Percentiles rank a stretch among this genome's conserved stretches.
These are phyloP conservation scores for Prochilodus magdalenae DNA, from an alignment of 2,113 vertebrate genomes.

Conservation along the genomic window DNA sequence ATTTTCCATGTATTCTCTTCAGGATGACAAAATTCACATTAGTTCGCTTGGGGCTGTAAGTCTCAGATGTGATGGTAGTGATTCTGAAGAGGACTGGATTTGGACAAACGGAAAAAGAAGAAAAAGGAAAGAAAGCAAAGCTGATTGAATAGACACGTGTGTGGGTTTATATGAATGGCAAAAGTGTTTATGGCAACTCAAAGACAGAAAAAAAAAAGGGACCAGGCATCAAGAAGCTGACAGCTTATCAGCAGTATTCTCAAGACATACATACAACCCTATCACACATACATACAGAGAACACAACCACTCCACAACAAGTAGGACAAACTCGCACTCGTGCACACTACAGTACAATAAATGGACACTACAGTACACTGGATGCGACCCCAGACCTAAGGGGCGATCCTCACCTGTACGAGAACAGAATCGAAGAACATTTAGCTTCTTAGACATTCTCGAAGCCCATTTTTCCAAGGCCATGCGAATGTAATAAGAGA, in stretches of 20 bases:
- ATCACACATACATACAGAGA: conserved; percentile 29
- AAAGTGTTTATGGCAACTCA: conserved; percentile 32
- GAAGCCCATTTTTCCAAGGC: conserved; percentile 19
- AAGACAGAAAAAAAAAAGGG: conserved; percentile 15
- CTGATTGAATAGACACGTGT: conserved; percentile 58
- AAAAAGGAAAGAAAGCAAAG: not conserved
- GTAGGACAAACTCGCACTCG: conserved; percentile 26
- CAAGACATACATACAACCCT: conserved; percentile 32
- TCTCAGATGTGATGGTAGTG: conserved; percentile 32
- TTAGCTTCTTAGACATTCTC: not conserved
- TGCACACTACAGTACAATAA: conserved; percentile 55
- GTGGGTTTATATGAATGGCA: conserved; percentile 58
- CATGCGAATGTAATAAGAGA: conserved; percentile 29
- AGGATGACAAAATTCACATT: conserved; percentile 77
- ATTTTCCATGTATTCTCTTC: conserved; percentile 63
- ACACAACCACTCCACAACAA: conserved; percentile 48
- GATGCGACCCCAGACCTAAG: conserved; percentile 21
- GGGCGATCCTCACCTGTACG: conserved; percentile 15
- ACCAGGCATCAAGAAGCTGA: conserved; percentile 45
- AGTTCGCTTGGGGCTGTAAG: conserved; percentile 54
- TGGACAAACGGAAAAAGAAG: conserved; percentile 44
- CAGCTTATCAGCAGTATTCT: conserved; percentile 54
- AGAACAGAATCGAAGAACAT: conserved; percentile 36
- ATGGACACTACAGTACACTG: conserved; percentile 58
- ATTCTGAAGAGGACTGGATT: conserved; percentile 63